phyloP scores from a whole-genome alignment of 1,140 invertebrate genomes.

The Drosophila sulfurigaster region DNA sequence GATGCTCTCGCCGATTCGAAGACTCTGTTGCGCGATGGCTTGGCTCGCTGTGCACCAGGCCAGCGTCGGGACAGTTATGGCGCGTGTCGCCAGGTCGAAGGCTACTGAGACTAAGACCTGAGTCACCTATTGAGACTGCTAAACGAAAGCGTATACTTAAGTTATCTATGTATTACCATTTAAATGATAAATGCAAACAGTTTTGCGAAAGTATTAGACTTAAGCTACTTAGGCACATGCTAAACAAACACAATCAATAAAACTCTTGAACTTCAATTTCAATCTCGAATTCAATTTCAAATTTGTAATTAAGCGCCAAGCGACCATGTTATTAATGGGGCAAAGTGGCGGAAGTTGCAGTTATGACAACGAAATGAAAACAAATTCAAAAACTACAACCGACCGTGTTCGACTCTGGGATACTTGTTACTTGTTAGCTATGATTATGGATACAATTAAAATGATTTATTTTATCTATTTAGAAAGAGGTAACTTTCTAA shows the following conservation, averaged over 20 bases:
- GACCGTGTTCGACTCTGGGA: neutral
- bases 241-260: slow-evolving; percentile 26
- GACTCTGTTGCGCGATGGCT: slow-evolving; percentile 86
- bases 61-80: slow-evolving; percentile 86
- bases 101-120: slow-evolving; percentile 70
- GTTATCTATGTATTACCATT: slow-evolving; percentile 39
- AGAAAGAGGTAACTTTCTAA: too few species aligned
- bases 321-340: slow-evolving; percentile 6
- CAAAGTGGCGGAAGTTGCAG: slow-evolving; percentile 26
- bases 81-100: slow-evolving; percentile 84
- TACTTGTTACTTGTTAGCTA: neutral
- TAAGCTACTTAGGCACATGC: slow-evolving; percentile 21
- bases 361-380: neutral
- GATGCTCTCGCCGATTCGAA: slow-evolving; percentile 69
- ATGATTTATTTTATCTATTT: too few species aligned
- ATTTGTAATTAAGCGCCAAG: slow-evolving; percentile 26
- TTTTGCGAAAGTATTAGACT: slow-evolving; percentile 31
- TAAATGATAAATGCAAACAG: slow-evolving; percentile 22
- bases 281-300: slow-evolving; percentile 7
- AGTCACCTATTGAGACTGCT: slow-evolving; percentile 56
- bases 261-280: slow-evolving; percentile 22
- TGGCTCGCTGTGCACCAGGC: slow-evolving; percentile 88
- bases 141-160: slow-evolving; percentile 36
- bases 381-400: neutral
- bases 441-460: too few species aligned